phyloP scores from a whole-genome alignment of 2,888 invertebrate genomes.

The Cephus sareptanus region DNA sequence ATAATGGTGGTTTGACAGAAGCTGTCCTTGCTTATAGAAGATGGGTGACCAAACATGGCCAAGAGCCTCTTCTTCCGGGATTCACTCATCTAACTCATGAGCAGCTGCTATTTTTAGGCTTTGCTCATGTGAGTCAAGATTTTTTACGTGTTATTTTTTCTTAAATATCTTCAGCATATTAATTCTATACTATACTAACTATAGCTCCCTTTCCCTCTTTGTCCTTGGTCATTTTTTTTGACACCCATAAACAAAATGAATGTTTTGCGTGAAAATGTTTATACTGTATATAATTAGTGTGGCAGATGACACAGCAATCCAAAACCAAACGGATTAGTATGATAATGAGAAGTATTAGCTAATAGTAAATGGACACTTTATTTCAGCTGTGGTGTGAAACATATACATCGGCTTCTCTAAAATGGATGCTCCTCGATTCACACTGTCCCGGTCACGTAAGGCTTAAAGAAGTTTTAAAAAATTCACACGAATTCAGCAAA shows the following conservation, averaged over 20 bases:
- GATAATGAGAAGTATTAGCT: not conserved
- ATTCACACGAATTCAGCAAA: constrained; percentile 78
- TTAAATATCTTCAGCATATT: constrained; percentile 42
- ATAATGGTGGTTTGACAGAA: constrained; percentile 84
- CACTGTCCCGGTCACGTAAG: constrained; percentile 81
- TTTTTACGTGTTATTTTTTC: constrained; percentile 33
- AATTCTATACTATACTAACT: not conserved
- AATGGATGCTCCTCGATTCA: constrained; percentile 76
- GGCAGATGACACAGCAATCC: not conserved
- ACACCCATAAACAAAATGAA: not conserved
- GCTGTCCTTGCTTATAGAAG: constrained; percentile 76
- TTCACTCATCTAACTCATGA: constrained; percentile 77
- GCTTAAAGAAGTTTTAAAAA: constrained; percentile 77
- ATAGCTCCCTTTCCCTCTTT: not conserved
- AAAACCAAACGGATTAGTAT: not conserved
- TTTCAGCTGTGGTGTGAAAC: constrained; percentile 87
- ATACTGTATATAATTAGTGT: not conserved
- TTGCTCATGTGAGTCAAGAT: constrained; percentile 77
- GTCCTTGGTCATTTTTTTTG: not conserved
- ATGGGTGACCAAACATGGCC: constrained; percentile 70
- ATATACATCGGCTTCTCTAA: constrained; percentile 73
- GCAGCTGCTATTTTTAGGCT: constrained; percentile 84
- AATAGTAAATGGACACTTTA: constrained; percentile 14
- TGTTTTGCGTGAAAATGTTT: not conserved
- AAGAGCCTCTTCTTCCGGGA: constrained; percentile 78